These are phyloP conservation scores for Asbolus verrucosus DNA, from an alignment of 1,140 invertebrate species.

Conservation along the genomic window DNA sequence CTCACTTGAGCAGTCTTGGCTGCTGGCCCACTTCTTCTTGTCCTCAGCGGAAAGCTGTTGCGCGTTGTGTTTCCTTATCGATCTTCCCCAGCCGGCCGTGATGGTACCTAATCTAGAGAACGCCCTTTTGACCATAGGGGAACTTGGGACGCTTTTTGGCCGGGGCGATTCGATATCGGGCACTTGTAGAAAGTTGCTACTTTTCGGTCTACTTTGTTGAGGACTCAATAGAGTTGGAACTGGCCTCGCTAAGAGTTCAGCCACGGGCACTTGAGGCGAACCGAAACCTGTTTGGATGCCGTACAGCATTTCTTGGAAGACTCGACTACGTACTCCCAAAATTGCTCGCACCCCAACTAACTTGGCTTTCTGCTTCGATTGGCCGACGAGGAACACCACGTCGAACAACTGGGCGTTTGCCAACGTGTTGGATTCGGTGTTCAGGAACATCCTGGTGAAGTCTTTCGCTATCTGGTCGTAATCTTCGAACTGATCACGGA, in stretches of 20 bases:
- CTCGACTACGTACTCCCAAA: conserved; percentile 85
- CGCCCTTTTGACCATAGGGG: conserved; percentile 93
- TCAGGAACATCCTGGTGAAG: conserved; percentile 90
- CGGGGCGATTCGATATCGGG: conserved; percentile 69
- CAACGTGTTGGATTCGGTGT: conserved; percentile 77
- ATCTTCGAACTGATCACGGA: conserved; percentile 92
- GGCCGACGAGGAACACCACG: conserved; percentile 90
- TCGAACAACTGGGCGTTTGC: conserved; percentile 87
- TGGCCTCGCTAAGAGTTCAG: conserved; percentile 85
- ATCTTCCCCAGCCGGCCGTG: conserved; percentile 90
- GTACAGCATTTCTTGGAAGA: conserved; percentile 95
- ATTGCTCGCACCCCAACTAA: conserved; percentile 93
- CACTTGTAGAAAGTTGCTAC: conserved; percentile 88
- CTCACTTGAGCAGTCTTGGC: conserved; percentile 90
- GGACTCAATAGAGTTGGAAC: conserved; percentile 86
- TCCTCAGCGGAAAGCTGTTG: conserved; percentile 82
- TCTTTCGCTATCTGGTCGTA: conserved; percentile 94
- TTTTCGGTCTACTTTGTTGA: conserved; percentile 83
- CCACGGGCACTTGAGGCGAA: conserved; percentile 92
- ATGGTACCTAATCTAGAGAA: conserved; percentile 89
- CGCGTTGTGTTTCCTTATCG: conserved; percentile 79
- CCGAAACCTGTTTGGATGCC: conserved; percentile 94
- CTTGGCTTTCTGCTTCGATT: conserved; percentile 88
- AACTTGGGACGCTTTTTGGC: conserved; percentile 93
- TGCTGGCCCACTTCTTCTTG: conserved; percentile 92